These are phyloP conservation scores for Branchinecta lindahli DNA, from an alignment of 1,140 invertebrate species.

Conservation along the genomic window DNA sequence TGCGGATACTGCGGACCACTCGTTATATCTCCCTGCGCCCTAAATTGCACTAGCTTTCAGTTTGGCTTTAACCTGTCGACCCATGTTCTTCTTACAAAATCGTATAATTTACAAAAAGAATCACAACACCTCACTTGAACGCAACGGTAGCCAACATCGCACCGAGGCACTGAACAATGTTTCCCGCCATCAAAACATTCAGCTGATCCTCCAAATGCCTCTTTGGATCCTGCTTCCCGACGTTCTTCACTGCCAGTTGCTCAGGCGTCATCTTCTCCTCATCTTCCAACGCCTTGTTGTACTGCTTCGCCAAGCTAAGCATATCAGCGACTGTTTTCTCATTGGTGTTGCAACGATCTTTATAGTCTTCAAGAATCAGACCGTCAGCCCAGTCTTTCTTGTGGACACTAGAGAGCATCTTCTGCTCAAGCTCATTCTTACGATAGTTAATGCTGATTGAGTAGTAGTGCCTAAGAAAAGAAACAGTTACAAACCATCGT, in stretches of 20 bases:
- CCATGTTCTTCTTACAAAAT: too few relatives aligned
- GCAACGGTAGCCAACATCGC: conserved; percentile 97
- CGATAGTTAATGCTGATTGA: conserved; percentile 99
- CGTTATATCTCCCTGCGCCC: too few relatives aligned
- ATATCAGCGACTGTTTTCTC: conserved; percentile 89
- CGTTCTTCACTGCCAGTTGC: conserved; percentile 98
- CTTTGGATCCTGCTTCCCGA: conserved; percentile 99
- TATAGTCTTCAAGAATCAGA: conserved; percentile 82
- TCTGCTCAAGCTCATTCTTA: conserved; percentile 97
- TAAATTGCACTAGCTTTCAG: too few relatives aligned
- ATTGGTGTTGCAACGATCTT: conserved; percentile 77
- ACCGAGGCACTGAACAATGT: conserved; percentile 96
- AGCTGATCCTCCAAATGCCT: conserved; percentile 98
- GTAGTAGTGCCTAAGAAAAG: conserved; percentile 69
- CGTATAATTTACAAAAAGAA: neutral
- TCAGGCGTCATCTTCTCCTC: conserved; percentile 99
- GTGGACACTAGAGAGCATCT: conserved; percentile 96
- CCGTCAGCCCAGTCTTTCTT: conserved; percentile 99
- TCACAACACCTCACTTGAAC: conserved; percentile 53
- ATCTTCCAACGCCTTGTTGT: conserved; percentile 97
- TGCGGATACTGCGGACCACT: too few relatives aligned
- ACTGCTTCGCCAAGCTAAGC: conserved; percentile 93
- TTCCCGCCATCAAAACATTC: conserved; percentile 89
- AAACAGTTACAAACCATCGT: neutral
- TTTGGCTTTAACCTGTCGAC: too few relatives aligned